A percentile compares a stretch with the other conserved stretches of the same genome.
Evolutionary conservation across 2,888 invertebrate genomes (phyloP).

Genomic region (Lasioglossum oenotherae): DNA sequence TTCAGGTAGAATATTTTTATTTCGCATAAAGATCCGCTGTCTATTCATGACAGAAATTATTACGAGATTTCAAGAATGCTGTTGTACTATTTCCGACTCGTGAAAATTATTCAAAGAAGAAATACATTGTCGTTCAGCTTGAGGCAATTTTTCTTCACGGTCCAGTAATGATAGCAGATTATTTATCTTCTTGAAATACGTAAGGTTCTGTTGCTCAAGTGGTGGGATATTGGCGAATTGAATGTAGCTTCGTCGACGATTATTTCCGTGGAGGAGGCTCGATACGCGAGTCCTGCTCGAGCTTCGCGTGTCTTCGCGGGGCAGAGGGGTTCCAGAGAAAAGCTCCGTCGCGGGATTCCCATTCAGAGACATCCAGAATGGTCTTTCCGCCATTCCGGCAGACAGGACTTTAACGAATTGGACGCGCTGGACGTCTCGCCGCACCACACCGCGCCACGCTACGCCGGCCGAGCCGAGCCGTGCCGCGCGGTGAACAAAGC

Average conservation of each 20-base stretch:
- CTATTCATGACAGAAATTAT: background rate
- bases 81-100: background rate
- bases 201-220: background rate
- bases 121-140: background rate
- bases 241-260: background rate
- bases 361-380: slow-evolving; percentile 25
- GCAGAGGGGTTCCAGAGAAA: background rate
- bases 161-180: no score
- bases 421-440: slow-evolving; percentile 17
- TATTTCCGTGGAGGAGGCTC: background rate
- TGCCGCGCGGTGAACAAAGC: slow-evolving; percentile 20
- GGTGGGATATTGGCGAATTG: background rate
- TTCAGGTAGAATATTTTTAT: no score
- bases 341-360: slow-evolving; percentile 18
- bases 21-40: no score
- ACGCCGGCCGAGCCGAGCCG: background rate
- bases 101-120: background rate
- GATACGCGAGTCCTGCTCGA: background rate
- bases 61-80: no score
- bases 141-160: background rate
- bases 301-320: background rate
- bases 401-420: slow-evolving; percentile 25
- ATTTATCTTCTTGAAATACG: no score
- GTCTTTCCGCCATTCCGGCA: slow-evolving; percentile 13
- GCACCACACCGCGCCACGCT: background rate